Base-by-base conservation (phyloP, 2,797 vertebrate genomes). In the Sebastes elongatus region DNA sequence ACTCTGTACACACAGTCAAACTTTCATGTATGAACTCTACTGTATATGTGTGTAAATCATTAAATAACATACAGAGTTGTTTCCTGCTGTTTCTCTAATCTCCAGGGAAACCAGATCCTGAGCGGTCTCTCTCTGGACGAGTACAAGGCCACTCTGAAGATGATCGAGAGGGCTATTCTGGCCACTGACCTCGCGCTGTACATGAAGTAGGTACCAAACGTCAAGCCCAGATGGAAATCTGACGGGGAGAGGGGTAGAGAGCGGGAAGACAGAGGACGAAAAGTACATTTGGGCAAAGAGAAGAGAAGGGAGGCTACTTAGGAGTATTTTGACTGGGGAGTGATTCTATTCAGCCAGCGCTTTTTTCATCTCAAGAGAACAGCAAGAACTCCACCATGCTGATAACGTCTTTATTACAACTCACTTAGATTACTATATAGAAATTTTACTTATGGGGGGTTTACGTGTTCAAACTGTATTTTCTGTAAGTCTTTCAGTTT, bases 101-200 rank as follows among this genome's bases (percentile, higher is more conserved):
- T 86, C 55, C 83, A 99, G 98, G 98, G 97, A 84, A 99, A 98
- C 94, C 98, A 99, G 95, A 99, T 99, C 90, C 96, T 99, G 81
- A 97, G 98, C 57, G 88, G 92, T 42, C 97, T 99, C 81, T 99
- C 98, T 80, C 96, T 99, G 83, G 97, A 98, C 25, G 98, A 99
- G 90, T 99, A 99, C 91, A 99, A 97, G 93, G 81, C 96, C 84
- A 97, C 97, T 4, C 82, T 99, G 94, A 98, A 97, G 95, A 98
- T 98, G 95, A 98, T 99, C 79, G 97, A 99, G 93, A 97, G 96
- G 88, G 97, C 98, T 75, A 98, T 99, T 94, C 94, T 99, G 91
- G 97, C 98, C 81, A 99, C 98, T 6, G 98, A 99, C 91, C 94
- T 99, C n/a, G 98, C 98, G 20, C 93, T 99, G 49, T 98, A 98